Evolutionary conservation across 1,140 invertebrate genomes (phyloP).

Genomic region (Parapsyche elsis): DNA sequence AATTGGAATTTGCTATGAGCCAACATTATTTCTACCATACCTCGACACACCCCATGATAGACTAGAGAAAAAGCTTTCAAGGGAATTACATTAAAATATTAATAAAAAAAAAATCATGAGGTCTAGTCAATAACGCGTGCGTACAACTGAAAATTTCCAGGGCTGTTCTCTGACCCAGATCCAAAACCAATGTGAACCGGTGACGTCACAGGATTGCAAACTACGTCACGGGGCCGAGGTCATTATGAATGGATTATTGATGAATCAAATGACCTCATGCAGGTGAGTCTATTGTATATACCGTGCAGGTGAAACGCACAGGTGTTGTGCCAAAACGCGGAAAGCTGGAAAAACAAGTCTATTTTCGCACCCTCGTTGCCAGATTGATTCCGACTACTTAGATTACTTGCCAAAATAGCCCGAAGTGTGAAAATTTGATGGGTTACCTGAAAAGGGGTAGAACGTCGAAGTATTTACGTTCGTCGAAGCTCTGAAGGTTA

Average conservation of each 20-base stretch:
- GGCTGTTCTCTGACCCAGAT: slow-evolving; percentile 30
- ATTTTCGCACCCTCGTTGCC: not conserved
- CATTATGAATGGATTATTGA: slow-evolving; percentile 39
- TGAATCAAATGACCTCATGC: not conserved
- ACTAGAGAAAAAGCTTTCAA: too few species aligned
- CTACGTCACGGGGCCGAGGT: slow-evolving; percentile 36
- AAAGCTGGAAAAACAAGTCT: too few species aligned
- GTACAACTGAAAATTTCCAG: slow-evolving; percentile 29
- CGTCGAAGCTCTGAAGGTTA: too few species aligned
- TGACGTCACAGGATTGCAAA: slow-evolving; percentile 31
- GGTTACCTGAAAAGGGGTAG: not conserved
- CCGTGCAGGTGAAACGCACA: not conserved
- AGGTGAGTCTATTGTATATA: not conserved
- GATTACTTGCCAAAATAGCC: not conserved
- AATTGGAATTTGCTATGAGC: too few species aligned
- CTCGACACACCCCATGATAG: too few species aligned
- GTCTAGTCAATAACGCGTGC: not conserved
- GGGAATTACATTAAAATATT: too few species aligned
- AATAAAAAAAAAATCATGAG: not conserved
- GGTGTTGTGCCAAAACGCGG: not conserved
- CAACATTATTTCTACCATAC: too few species aligned
- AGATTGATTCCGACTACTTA: not conserved
- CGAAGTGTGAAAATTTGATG: not conserved
- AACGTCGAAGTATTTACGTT: not conserved
- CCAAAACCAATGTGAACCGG: not conserved